Evolutionary conservation across 1,140 invertebrate genomes (phyloP), one percentile per base, ranked within the genome.

Genomic region (Drosophila equinoxialis): DNA sequence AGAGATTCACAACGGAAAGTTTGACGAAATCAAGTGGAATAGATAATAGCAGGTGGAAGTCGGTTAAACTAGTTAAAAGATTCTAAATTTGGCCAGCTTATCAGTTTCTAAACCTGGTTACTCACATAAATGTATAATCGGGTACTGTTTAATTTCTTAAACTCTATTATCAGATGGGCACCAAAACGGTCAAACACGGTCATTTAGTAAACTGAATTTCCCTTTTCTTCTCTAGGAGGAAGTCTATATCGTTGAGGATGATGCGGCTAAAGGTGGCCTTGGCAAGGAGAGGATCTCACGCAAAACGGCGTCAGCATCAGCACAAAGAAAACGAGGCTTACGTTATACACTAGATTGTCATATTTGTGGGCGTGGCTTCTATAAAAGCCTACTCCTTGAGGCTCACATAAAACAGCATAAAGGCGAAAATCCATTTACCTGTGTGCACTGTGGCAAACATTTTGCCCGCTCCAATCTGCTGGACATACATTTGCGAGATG

Each of bases 191-290:
- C 11, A 11, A 10, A 39, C 11, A n/a, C n/a, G n/a, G n/a, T n/a
- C n/a, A n/a, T n/a, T n/a, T n/a, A n/a, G n/a, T n/a, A n/a, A 17
- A 17, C 17, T 17, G 17, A 17, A 17, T 17, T 54, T 23, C 5
- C 14, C 10, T 10, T 54, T 23, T 0, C 5, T 6, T 55, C 13
- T 55, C 4, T 26, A 11, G 20, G 84, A 89, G 45, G 74, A 89
- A 37, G 84, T 89, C 0, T 89, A 79, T 41, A 80, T 89, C 57
- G 39, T 84, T 11, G 84, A 89, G 35, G 81, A 89, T 60, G 74
- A 78, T 17, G 3, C 20, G 1, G 57, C 45, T 41, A 78, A 73
- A 17, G 23, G 61, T 58, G 17, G 41, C 10, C 68, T 89, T 1
- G 66, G 33, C 2, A 68, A 51, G 42, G 84, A 86, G 61, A 74